A percentile compares a stretch with the other conserved stretches of the same genome.
phyloP scores from a whole-genome alignment of 2,888 invertebrate genomes.

The Latrodectus elegans region DNA sequence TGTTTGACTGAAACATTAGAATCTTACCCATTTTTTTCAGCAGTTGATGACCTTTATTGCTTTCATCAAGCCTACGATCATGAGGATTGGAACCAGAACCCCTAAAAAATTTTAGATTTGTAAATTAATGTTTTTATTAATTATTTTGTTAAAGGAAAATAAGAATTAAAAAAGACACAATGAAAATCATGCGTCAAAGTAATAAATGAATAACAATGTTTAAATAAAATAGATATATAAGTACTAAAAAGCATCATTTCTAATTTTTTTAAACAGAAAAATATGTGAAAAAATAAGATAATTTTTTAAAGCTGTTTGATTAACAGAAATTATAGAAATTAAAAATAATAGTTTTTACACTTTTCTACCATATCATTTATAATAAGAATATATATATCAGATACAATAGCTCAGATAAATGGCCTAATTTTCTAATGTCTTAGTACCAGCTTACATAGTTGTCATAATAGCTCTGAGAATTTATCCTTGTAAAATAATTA shows the following conservation, averaged over 20 bases:
- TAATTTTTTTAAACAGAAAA: background rate
- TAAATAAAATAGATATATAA: background rate
- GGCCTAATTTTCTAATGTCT: too few species aligned
- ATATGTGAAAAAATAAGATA: background rate
- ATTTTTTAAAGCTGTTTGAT: too few species aligned
- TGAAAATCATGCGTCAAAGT: background rate
- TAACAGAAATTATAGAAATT: too few species aligned
- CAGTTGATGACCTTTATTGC: conserved; percentile 97
- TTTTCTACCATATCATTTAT: too few species aligned
- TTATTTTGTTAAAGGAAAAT: too few species aligned
- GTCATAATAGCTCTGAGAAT: too few species aligned
- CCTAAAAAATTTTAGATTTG: conserved; percentile 13
- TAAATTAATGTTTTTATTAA: background rate
- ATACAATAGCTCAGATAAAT: too few species aligned
- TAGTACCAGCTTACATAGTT: too few species aligned
- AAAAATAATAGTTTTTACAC: too few species aligned
- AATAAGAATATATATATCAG: too few species aligned
- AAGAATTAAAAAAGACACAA: too few species aligned
- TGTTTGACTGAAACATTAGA: background rate
- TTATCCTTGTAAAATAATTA: too few species aligned
- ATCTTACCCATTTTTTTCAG: conserved; percentile 91
- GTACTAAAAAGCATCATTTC: background rate
- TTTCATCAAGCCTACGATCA: conserved; percentile 80
- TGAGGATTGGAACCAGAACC: conserved; percentile 55
- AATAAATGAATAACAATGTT: background rate